Evolutionary conservation across 2,797 vertebrate species (phyloP).

Genomic region (Sarcophilus harrisii): DNA sequence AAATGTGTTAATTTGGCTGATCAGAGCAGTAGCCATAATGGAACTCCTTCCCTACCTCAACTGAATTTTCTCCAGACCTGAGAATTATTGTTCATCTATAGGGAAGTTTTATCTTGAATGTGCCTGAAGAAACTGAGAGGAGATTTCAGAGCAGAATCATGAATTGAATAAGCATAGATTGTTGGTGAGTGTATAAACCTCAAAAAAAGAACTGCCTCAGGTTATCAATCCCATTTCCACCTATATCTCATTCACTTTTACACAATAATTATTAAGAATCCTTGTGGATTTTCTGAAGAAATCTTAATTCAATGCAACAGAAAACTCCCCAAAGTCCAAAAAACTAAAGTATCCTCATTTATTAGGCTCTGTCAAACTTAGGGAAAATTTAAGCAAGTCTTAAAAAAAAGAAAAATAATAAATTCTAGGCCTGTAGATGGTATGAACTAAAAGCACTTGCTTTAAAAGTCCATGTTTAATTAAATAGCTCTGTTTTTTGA

Average conservation of each 20-base stretch:
- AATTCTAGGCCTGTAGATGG: background rate
- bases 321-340: background rate
- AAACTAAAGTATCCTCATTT: background rate
- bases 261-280: background rate
- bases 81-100: background rate
- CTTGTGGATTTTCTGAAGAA: background rate
- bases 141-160: background rate
- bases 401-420: background rate
- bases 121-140: background rate
- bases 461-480: constrained; percentile 3
- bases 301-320: background rate
- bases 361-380: background rate
- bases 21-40: background rate
- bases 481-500: background rate
- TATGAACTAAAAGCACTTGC: background rate
- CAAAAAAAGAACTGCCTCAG: background rate
- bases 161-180: background rate
- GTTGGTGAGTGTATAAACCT: background rate
- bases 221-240: background rate
- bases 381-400: background rate
- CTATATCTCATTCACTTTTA: background rate
- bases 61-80: background rate
- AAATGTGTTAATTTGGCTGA: background rate
- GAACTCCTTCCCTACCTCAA: background rate
- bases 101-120: background rate